Percentiles rank a stretch among this genome's conserved stretches.
Evolutionary conservation across 2,888 invertebrate genomes (phyloP).

Genomic region (Linyphia triangularis): DNA sequence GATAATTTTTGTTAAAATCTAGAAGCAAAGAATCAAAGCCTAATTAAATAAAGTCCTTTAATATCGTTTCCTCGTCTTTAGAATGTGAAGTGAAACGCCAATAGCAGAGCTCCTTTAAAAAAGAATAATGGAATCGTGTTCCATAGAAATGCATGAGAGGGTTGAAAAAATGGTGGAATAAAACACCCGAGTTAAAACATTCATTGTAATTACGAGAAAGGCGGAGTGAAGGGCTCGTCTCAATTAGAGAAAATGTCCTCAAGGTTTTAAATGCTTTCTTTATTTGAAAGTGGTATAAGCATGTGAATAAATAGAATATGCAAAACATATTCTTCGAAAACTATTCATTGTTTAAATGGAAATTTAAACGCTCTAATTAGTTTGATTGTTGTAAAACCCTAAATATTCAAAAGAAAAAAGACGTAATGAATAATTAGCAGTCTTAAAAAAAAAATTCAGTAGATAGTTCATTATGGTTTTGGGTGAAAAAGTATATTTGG

Average conservation of each 20-base stretch:
- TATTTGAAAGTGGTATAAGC: background rate
- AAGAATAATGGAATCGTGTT: conserved; percentile 25
- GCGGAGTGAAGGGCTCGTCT: conserved; percentile 7
- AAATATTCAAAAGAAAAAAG: background rate
- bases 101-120: conserved; percentile 6
- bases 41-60: conserved; percentile 59
- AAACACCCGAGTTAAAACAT: conserved; percentile 17
- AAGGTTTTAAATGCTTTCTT: background rate
- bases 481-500: too few relatives aligned
- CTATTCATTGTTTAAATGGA: background rate
- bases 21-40: conserved; percentile 34
- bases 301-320: background rate
- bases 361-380: background rate
- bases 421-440: background rate
- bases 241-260: conserved; percentile 34
- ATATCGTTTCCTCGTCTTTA: conserved; percentile 35
- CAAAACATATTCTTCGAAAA: background rate
- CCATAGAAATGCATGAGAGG: background rate
- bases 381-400: background rate
- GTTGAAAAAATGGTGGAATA: conserved; percentile 10
- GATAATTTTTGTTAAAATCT: conserved; percentile 29
- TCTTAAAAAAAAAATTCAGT: too few relatives aligned
- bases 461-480: too few relatives aligned
- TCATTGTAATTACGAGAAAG: conserved; percentile 44
- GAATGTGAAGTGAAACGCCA: conserved; percentile 28